These are phyloP conservation scores for Falco cherrug DNA, from an alignment of 2,797 vertebrate species.

Conservation along the genomic window DNA sequence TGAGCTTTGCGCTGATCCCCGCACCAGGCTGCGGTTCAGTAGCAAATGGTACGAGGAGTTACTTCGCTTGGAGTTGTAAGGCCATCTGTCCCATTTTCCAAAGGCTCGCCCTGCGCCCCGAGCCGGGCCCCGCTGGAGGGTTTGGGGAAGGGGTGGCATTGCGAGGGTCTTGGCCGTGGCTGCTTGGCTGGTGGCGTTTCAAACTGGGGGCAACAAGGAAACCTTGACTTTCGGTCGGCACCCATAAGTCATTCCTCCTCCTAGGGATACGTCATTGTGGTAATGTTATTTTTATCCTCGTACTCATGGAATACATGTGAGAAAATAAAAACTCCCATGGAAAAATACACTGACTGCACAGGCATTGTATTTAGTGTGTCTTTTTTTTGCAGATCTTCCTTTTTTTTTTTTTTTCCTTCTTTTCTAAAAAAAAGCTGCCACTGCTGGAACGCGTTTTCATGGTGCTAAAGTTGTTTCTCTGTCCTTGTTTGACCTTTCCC, in stretches of 20 bases:
- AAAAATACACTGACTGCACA: background rate
- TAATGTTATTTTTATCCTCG: slow-evolving; percentile 22
- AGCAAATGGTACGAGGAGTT: slow-evolving; percentile 61
- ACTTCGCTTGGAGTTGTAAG: slow-evolving; percentile 60
- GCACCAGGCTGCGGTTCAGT: slow-evolving; percentile 33
- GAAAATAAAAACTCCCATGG: slow-evolving; percentile 34
- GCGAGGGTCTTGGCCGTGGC: slow-evolving; percentile 21
- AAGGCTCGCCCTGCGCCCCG: background rate
- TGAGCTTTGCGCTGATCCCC: slow-evolving; percentile 62
- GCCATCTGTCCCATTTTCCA: slow-evolving; percentile 69
- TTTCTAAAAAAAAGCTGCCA: background rate
- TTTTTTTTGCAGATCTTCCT: background rate
- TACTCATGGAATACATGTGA: background rate
- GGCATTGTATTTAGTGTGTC: background rate
- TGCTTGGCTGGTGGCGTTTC: slow-evolving; percentile 4
- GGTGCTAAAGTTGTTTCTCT: slow-evolving; percentile 28
- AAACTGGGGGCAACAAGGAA: slow-evolving; percentile 41
- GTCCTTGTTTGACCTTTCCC: slow-evolving; percentile 62
- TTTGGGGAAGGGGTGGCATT: slow-evolving; percentile 3
- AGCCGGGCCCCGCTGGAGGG: too few relatives aligned
- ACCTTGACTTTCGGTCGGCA: slow-evolving; percentile 33
- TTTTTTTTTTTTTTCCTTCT: background rate
- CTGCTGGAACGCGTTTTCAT: background rate
- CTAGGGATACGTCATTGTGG: slow-evolving; percentile 36
- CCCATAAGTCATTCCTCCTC: slow-evolving; percentile 42